These are phyloP conservation scores for Microdon myrmicae DNA, from an alignment of 2,888 invertebrate species.

Conservation along the genomic window DNA sequence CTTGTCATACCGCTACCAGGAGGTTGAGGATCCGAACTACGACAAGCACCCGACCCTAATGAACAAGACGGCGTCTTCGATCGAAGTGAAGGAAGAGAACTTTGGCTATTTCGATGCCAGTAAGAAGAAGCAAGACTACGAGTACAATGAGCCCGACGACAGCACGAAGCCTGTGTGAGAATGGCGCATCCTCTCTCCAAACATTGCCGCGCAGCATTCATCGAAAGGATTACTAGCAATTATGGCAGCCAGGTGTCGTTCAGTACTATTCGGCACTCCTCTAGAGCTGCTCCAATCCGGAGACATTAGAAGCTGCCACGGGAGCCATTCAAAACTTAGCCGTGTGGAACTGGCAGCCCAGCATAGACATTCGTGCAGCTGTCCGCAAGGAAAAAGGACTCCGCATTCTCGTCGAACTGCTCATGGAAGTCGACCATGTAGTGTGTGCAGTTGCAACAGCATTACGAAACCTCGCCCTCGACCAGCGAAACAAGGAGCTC, in stretches of 20 bases:
- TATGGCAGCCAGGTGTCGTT: conserved; percentile 92
- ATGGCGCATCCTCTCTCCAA: conserved; percentile 64
- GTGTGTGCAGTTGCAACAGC: conserved; percentile 99
- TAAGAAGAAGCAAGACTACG: conserved; percentile 87
- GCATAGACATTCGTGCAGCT: conserved; percentile 92
- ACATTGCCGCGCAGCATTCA: conserved; percentile 71
- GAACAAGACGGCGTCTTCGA: conserved; percentile 57
- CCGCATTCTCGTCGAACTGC: conserved; percentile 93
- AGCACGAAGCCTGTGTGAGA: conserved; percentile 63
- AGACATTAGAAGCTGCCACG: conserved; percentile 97
- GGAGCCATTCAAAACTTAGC: conserved; percentile 98
- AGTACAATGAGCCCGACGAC: conserved; percentile 59
- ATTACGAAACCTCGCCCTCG: conserved; percentile 94
- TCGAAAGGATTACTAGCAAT: conserved; percentile 81
- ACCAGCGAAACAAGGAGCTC: conserved; percentile 96
- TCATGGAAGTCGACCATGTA: conserved; percentile 96
- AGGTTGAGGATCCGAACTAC: conserved; percentile 97
- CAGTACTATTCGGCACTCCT: conserved; percentile 90
- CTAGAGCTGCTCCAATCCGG: conserved; percentile 96
- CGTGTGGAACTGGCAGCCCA: conserved; percentile 98
- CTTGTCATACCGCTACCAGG: conserved; percentile 97
- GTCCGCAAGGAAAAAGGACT: conserved; percentile 97
- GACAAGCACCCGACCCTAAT: conserved; percentile 81
- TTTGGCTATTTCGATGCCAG: conserved; percentile 96
- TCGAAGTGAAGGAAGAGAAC: conserved; percentile 54